Base-by-base conservation (phyloP, 2,797 vertebrate genomes). In the Podargus strigoides region DNA sequence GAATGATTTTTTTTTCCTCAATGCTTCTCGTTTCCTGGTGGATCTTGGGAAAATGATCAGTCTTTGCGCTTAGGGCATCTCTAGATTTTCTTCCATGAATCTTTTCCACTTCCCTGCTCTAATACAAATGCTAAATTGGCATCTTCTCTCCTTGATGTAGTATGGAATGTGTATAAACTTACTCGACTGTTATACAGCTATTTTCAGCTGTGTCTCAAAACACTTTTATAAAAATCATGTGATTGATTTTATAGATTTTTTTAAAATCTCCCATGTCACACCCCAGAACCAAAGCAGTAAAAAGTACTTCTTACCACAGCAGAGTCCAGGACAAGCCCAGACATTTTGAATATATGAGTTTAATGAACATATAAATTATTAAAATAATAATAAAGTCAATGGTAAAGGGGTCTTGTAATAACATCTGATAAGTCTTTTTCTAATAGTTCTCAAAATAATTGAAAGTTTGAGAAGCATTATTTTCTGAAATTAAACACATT, bases 181-280 rank as follows among this genome's bases (percentile, higher is more conserved):
- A 55, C 15, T 70, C 74, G 34, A 60, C 24, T 72, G 14, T 36
- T 82, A 41, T 10, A 80, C 32, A 80, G 24, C 14, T 90, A n/a
- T 92, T 85, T 88, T 53, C 63, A 92, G 32, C 37, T 76, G 9
- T 50, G 10, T 75, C 21, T 84, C 69, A 60, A 77, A 78, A 32
- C 0, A 2, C 1, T 84, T 80, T 59, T 73, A 47, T 17, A 70
- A 73, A 83, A 86, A 37, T 17, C 2, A n/a, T 9, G 15, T 73
- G 64, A 56, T 67, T 53, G 37, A 50, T 94, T 92, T 92, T 53
- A 85, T 39, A 77, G 68, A 64, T 90, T 87, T 90, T 87, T 95
- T 86, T 70, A 32, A 80, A 70, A 89, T 82, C 44, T 76, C 36
- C 21, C 30, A 12, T 44, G 39, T 63, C 32, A 66, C 39, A 44